A percentile compares a stretch with the other conserved stretches of the same genome.
These are phyloP conservation scores for Gobio occitaniae DNA, from an alignment of 2,797 vertebrate species.

Conservation along the genomic window DNA sequence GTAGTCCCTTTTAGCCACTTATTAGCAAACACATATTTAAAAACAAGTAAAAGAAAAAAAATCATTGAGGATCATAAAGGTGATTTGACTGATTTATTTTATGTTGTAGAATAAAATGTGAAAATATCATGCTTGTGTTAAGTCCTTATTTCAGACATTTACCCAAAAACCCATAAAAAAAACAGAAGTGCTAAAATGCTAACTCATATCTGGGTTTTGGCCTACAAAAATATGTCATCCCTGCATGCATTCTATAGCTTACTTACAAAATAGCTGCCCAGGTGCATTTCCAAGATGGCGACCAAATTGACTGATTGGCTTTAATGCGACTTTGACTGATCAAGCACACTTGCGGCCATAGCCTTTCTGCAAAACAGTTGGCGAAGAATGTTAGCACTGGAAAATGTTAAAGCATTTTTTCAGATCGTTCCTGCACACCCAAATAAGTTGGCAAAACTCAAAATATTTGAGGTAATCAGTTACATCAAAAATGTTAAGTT, in stretches of 20 bases:
- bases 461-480: too few species aligned
- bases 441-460: too few species aligned
- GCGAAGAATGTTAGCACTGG: neutral
- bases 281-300: neutral
- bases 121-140: neutral
- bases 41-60: neutral
- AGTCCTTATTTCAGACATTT: neutral
- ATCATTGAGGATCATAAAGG: neutral
- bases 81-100: neutral
- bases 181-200: neutral
- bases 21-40: neutral
- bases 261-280: neutral
- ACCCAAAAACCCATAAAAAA: neutral
- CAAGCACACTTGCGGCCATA: neutral
- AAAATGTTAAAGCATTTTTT: slow-evolving; percentile 20
- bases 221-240: neutral
- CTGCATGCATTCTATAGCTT: neutral
- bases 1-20: neutral
- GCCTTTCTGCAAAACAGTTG: neutral
- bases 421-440: neutral
- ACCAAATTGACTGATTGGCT: neutral
- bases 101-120: neutral
- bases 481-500: too few species aligned
- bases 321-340: neutral
- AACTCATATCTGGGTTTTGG: neutral